phyloP scores from a whole-genome alignment of 2,113 vertebrate genomes.

The Eudyptes chrysolophus region DNA sequence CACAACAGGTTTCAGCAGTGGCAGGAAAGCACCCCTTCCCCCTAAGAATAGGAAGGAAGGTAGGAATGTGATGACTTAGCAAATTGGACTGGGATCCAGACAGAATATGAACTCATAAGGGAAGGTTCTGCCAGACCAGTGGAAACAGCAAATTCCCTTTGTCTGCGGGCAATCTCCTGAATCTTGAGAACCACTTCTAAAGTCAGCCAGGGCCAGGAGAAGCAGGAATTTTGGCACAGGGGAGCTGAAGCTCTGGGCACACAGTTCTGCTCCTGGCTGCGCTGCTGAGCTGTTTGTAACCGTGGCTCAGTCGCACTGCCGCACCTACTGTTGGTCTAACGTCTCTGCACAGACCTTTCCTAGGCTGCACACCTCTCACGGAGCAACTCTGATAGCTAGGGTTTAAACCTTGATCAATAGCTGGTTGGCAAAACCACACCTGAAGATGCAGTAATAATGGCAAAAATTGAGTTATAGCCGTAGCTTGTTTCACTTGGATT shows the following conservation, averaged over 20 bases:
- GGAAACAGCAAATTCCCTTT: neutral
- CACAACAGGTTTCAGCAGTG: neutral
- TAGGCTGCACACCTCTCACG: neutral
- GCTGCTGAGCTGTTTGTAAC: neutral
- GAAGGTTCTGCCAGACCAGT: neutral
- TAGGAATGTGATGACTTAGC: neutral
- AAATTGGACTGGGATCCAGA: neutral
- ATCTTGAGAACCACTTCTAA: neutral
- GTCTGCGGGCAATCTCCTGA: neutral
- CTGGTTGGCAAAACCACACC: neutral
- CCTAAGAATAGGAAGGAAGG: neutral
- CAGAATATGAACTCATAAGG: neutral
- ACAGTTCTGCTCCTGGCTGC: neutral
- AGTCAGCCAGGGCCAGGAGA: neutral
- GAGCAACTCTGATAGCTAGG: neutral
- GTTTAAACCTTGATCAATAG: neutral
- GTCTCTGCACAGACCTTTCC: neutral
- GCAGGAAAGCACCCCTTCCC: neutral
- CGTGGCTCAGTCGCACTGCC: fast-evolving
- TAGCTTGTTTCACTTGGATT: neutral
- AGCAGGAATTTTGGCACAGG: neutral
- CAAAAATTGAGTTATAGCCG: neutral
- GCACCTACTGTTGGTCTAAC: neutral
- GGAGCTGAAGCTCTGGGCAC: neutral
- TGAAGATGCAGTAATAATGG: neutral